phyloP scores from a whole-genome alignment of 2,888 invertebrate species.

The Nomada fabriciana region DNA sequence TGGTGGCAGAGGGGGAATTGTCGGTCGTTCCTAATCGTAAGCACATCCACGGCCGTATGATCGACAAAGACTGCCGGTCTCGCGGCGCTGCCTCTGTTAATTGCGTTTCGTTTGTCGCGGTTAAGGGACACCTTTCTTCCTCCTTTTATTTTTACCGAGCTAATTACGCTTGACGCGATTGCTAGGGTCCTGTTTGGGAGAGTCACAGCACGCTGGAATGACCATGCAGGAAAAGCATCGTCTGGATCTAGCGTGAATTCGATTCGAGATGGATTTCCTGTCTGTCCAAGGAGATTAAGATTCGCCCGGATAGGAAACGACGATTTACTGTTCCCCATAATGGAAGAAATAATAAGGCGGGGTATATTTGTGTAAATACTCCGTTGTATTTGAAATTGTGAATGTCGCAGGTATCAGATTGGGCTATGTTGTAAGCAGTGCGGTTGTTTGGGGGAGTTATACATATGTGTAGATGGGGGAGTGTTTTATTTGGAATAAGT shows the following conservation, averaged over 20 bases:
- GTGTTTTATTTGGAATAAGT: too few species aligned
- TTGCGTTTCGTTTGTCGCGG: constrained; percentile 71
- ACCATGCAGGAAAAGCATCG: constrained; percentile 22
- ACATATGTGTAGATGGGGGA: too few species aligned
- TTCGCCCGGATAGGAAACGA: background rate
- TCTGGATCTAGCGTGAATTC: background rate
- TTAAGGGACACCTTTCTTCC: constrained; percentile 64
- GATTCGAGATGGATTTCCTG: constrained; percentile 7
- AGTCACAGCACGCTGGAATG: constrained; percentile 5
- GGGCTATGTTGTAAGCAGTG: too few species aligned
- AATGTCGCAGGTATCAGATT: too few species aligned
- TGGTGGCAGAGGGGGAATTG: constrained; percentile 36
- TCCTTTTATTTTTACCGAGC: constrained; percentile 63
- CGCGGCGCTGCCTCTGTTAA: constrained; percentile 68
- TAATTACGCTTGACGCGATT: constrained; percentile 63
- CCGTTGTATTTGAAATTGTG: too few species aligned
- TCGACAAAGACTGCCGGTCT: constrained; percentile 62
- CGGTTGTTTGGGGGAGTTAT: too few species aligned
- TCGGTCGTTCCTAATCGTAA: constrained; percentile 65
- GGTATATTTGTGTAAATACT: too few species aligned
- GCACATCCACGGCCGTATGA: constrained; percentile 60
- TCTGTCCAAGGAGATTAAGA: background rate
- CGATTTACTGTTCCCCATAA: background rate
- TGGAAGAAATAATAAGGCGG: background rate
- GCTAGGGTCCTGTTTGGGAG: constrained; percentile 17